phyloP scores from a whole-genome alignment of 2,797 vertebrate genomes.

The Tapirus indicus region DNA sequence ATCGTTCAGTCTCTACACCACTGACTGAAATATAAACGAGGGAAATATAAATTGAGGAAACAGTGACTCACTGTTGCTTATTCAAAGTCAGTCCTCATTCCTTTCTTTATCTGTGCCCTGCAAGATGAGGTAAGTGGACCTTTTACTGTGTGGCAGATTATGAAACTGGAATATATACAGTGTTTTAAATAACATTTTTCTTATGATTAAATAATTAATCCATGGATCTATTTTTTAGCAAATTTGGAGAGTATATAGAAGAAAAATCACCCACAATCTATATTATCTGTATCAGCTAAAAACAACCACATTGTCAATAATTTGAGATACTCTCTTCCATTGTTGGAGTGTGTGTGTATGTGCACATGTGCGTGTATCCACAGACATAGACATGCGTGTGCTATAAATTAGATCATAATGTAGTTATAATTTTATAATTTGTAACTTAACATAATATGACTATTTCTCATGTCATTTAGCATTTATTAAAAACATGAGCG shows the following conservation, averaged over 20 bases:
- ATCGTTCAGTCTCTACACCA: neutral
- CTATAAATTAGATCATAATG: neutral
- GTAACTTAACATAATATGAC: neutral
- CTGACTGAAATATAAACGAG: neutral
- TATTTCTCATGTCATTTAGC: neutral
- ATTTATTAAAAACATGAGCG: neutral
- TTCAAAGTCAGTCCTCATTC: neutral
- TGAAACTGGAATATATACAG: neutral
- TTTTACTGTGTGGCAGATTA: neutral
- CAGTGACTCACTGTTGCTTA: neutral
- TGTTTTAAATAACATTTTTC: neutral
- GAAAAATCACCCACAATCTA: neutral
- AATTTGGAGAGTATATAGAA: neutral
- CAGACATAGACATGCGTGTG: neutral
- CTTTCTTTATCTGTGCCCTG: neutral
- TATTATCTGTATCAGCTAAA: neutral
- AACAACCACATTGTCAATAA: neutral
- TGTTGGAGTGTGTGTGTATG: neutral
- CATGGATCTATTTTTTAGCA: neutral
- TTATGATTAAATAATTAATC: neutral
- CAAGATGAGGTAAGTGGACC: neutral
- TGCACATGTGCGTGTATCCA: neutral
- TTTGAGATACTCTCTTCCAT: neutral
- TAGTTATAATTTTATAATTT: neutral
- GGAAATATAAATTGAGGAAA: neutral